These are phyloP conservation scores for Mugil cephalus DNA, from an alignment of 2,113 vertebrate species.

Conservation along the genomic window DNA sequence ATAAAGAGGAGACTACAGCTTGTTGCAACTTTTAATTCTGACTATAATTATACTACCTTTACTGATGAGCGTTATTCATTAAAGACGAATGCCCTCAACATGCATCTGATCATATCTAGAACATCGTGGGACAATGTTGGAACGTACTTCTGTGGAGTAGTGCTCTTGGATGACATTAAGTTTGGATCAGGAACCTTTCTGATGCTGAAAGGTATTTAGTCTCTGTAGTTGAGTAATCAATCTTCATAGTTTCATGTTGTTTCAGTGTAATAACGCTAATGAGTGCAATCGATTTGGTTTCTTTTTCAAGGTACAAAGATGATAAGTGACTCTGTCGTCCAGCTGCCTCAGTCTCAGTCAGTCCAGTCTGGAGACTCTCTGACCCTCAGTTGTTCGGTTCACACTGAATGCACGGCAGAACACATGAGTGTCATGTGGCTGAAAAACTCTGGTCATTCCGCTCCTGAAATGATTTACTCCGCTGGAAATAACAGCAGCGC, in stretches of 20 bases:
- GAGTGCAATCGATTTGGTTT: fast-evolving
- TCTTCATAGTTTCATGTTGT: background rate
- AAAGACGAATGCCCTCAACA: background rate
- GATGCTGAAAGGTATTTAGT: background rate
- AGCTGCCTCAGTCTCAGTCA: conserved; percentile 17
- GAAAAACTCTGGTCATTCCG: conserved; percentile 37
- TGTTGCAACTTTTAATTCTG: background rate
- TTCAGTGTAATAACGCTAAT: fast-evolving
- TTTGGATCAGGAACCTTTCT: conserved; percentile 25
- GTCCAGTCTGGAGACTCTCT: conserved; percentile 34
- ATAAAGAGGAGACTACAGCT: background rate
- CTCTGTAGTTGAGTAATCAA: background rate
- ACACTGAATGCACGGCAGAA: conserved; percentile 23
- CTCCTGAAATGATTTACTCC: conserved; percentile 33
- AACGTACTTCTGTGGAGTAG: conserved; percentile 52
- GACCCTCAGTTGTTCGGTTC: conserved; percentile 56
- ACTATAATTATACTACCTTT: background rate
- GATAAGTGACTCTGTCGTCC: conserved; percentile 26
- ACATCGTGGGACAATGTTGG: background rate
- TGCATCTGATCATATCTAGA: conserved; percentile 14
- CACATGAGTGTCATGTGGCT: conserved; percentile 50
- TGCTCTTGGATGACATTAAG: conserved; percentile 4
- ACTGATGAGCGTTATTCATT: background rate
- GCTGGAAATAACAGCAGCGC: background rate
- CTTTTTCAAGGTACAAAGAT: background rate